Base-by-base conservation (phyloP, 2,888 invertebrate genomes). In the Limnephilus marmoratus region DNA sequence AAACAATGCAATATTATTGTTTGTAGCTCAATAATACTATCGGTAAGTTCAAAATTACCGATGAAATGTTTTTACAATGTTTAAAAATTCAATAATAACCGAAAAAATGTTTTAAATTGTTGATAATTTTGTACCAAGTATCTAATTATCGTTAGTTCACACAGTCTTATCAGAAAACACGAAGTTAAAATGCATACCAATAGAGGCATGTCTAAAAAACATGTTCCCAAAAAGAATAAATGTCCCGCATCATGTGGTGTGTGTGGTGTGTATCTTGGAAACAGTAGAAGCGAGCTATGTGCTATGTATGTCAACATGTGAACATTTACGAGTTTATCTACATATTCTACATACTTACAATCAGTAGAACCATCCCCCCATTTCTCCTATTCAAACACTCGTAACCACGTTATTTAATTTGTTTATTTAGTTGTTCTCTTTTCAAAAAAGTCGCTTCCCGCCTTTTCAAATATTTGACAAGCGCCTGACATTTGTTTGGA, bases 401-500 rank as follows among this genome's bases (percentile, higher is more conserved):
- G n/a, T 45, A 86, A 49, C 86, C 45, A 86, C 41, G 45, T 68
- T 68, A 24, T 86, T 53, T 87, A 87, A 87, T 87, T 87, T 87
- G 87, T 87, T 87, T 87, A 87, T 87, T 87, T 86, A 86, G 86
- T 45, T 86, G 86, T 87, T 34, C 68, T 87, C 29, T 37, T 86
- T 41, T 68, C 18, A 87, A 53, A 49, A 87, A 53, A 53, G 87
- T 49, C 53, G 87, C 87, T 87, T 85, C 86, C 87, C 91, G 91
- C 86, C 90, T 90, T 85, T 90, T 91, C 89, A 91, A 92, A 93
- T 92, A 91, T 91, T 93, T 93, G 93, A 92, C 92, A 93, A 93
- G 92, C 92, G 92, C 85, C 92, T 91, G 91, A 92, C 92, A 91
- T 34, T 92, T 93, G 93, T 92, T 93, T 91, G 90, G 91, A 91